Conservation (phyloP, 2,113 vertebrate species). For the Spea bombifrons region DNA sequence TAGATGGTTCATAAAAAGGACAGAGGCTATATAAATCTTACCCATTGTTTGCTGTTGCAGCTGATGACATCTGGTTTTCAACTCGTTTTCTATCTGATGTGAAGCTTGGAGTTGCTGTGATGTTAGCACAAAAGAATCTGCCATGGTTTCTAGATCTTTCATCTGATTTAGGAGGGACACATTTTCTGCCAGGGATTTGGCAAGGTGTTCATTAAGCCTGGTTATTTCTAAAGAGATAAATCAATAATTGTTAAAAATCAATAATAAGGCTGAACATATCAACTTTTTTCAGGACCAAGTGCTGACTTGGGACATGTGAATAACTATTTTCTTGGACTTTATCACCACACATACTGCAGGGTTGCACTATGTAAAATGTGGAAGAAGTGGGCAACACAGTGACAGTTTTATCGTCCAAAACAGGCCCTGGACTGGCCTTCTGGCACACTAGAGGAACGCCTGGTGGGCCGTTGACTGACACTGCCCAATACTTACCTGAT, state of each 20-base stretch:
- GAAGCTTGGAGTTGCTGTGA: conserved; percentile 64
- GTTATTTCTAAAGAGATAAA: conserved; percentile 64
- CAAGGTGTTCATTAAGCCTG: conserved; percentile 62
- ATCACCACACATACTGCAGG: too few relatives aligned
- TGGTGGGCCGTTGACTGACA: too few relatives aligned
- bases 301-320: too few relatives aligned
- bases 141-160: conserved; percentile 56
- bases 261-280: too few relatives aligned
- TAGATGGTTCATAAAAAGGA: background rate
- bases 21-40: conserved; percentile 51
- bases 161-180: conserved; percentile 65
- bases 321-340: too few relatives aligned
- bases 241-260: background rate
- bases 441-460: too few relatives aligned
- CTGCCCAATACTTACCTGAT: too few relatives aligned
- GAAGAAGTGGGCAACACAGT: too few relatives aligned
- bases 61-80: conserved; percentile 65
- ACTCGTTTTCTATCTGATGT: conserved; percentile 61
- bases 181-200: conserved; percentile 58
- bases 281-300: too few relatives aligned
- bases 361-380: too few relatives aligned
- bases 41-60: conserved; percentile 68
- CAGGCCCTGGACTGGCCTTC: too few relatives aligned
- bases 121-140: conserved; percentile 58
- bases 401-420: too few relatives aligned